Conservation (phyloP, 2,888 invertebrate species). For the Cryptophagus acutangulus region DNA sequence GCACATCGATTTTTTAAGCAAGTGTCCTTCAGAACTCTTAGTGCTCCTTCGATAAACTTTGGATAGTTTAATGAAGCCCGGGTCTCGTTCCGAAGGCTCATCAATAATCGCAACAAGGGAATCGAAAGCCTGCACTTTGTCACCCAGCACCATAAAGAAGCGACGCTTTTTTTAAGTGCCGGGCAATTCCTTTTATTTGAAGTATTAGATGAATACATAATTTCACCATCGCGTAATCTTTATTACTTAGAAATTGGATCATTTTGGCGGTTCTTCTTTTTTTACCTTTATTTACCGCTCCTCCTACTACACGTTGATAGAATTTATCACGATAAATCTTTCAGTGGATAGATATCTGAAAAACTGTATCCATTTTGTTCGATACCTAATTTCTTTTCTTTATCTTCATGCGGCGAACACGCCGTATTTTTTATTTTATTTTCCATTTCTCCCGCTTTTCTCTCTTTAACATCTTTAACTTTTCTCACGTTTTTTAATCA, state of each 20-base stretch:
- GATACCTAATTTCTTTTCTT: conserved; percentile 27
- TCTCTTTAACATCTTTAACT: conserved; percentile 16
- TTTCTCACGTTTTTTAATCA: conserved; percentile 20
- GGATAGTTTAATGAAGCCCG: conserved; percentile 27
- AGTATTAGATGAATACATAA: conserved; percentile 22
- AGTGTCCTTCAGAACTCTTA: conserved; percentile 13
- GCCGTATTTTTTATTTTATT: conserved; percentile 19
- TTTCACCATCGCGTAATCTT: conserved; percentile 11
- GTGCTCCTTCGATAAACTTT: conserved; percentile 19
- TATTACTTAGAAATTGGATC: conserved; percentile 20
- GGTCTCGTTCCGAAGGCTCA: conserved; percentile 17
- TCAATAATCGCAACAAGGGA: conserved; percentile 17
- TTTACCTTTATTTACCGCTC: background rate
- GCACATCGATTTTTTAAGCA: conserved; percentile 19
- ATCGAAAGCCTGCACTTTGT: conserved; percentile 18
- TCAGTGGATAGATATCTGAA: conserved; percentile 17
- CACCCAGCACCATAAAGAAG: conserved; percentile 10
- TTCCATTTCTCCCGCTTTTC: background rate
- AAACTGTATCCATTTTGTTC: conserved; percentile 27
- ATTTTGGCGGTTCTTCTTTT: conserved; percentile 11
- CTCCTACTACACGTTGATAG: background rate
- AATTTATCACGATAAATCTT: background rate
- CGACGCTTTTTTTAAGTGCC: conserved; percentile 4
- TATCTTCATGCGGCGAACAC: conserved; percentile 23
- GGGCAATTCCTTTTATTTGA: conserved; percentile 16